Evolutionary conservation across 1,140 invertebrate species (phyloP).

Genomic region (Hyles vespertilio): DNA sequence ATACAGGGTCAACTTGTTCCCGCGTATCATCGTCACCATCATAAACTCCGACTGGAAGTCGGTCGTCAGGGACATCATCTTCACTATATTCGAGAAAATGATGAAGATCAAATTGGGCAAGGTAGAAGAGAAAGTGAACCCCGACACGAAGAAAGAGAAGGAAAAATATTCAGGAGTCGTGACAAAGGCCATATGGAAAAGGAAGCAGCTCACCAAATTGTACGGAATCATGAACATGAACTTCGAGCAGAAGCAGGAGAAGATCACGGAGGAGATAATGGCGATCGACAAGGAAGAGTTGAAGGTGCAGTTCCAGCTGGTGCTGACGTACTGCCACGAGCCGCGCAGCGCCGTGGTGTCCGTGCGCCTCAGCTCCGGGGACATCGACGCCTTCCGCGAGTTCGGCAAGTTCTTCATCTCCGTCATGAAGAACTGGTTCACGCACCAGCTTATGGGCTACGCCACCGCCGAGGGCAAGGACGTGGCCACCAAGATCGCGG

Average conservation of each 20-base stretch:
- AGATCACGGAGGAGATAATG: slow-evolving; percentile 41
- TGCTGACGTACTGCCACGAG: slow-evolving; percentile 24
- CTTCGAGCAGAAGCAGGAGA: slow-evolving; percentile 32
- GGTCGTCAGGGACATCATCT: slow-evolving; percentile 26
- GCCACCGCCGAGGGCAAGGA: slow-evolving; percentile 4
- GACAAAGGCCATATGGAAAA: slow-evolving; percentile 44
- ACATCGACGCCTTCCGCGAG: slow-evolving; percentile 30
- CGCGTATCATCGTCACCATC: slow-evolving; percentile 26
- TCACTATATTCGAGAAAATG: slow-evolving; percentile 37
- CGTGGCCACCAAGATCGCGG: slow-evolving; percentile 12
- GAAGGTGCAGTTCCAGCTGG: slow-evolving; percentile 34
- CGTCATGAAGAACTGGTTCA: slow-evolving; percentile 36
- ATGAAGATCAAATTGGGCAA: slow-evolving; percentile 31
- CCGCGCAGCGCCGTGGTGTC: slow-evolving; percentile 20
- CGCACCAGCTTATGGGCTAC: slow-evolving; percentile 24
- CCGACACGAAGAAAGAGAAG: slow-evolving; percentile 26
- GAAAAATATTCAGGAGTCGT: slow-evolving; percentile 32
- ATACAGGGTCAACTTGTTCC: slow-evolving; percentile 34
- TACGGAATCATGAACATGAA: slow-evolving; percentile 15
- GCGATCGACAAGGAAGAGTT: slow-evolving; percentile 18
- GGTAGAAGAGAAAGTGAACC: slow-evolving; percentile 29
- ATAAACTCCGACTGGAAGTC: slow-evolving; percentile 36
- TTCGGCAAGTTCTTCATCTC: slow-evolving; percentile 47
- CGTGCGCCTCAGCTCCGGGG: slow-evolving; percentile 29
- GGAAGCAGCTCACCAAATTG: slow-evolving; percentile 30